These are phyloP conservation scores for Nineta flava DNA, from an alignment of 2,888 invertebrate species.

Conservation along the genomic window DNA sequence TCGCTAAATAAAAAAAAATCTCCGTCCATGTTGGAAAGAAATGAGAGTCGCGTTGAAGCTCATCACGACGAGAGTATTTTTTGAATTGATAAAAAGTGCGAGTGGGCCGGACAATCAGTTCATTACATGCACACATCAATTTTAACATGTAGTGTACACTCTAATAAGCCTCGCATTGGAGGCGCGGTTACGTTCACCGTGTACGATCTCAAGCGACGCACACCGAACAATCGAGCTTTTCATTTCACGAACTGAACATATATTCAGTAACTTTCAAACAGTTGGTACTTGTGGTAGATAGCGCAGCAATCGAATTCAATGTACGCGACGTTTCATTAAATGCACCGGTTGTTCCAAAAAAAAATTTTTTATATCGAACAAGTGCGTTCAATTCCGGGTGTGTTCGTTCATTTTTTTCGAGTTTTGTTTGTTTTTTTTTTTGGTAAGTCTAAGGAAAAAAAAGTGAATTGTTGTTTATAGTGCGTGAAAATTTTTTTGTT, in stretches of 20 bases:
- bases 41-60: too few relatives aligned
- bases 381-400: neutral
- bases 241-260: neutral
- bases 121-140: neutral
- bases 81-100: too few relatives aligned
- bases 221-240: neutral
- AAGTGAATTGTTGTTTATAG: too few relatives aligned
- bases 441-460: neutral
- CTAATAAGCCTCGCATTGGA: slow-evolving; percentile 2
- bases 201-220: neutral
- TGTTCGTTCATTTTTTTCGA: neutral
- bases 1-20: too few relatives aligned
- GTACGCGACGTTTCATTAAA: neutral
- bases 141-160: slow-evolving; percentile 5
- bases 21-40: too few relatives aligned
- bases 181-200: neutral
- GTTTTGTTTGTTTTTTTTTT: neutral
- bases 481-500: too few relatives aligned
- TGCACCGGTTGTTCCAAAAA: neutral
- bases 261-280: neutral
- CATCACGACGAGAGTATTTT: too few relatives aligned
- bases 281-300: neutral
- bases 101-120: neutral
- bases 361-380: neutral
- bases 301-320: neutral